Conservation (phyloP, 2,888 invertebrate genomes). For the Meloe dianella region DNA sequence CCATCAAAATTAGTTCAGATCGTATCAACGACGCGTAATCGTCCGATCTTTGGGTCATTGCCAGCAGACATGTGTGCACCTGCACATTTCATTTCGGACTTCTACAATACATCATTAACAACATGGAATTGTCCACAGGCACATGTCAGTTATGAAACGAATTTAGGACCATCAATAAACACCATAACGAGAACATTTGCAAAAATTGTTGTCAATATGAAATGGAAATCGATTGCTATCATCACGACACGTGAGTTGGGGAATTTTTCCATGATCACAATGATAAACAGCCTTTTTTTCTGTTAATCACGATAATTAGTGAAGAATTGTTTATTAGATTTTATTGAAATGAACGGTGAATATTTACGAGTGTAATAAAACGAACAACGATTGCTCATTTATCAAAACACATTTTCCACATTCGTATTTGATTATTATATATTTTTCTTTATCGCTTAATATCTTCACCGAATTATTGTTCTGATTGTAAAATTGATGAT, state of each 20-base stretch:
- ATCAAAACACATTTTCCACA: neutral
- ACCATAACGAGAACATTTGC: slow-evolving; percentile 61
- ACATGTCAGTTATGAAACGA: slow-evolving; percentile 36
- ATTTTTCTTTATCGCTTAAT: too few relatives aligned
- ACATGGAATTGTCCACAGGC: slow-evolving; percentile 67
- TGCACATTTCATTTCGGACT: slow-evolving; percentile 60
- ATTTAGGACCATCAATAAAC: slow-evolving; percentile 60
- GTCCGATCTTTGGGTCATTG: slow-evolving; percentile 62
- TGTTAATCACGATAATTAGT: neutral
- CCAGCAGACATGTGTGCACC: slow-evolving; percentile 62
- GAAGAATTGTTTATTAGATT: neutral
- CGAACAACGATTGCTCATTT: neutral
- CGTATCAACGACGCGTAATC: slow-evolving; percentile 53
- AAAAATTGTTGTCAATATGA: slow-evolving; percentile 61
- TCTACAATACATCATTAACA: slow-evolving; percentile 61
- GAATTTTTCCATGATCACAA: too few relatives aligned
- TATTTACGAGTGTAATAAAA: slow-evolving; percentile 14
- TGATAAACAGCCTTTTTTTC: too few relatives aligned
- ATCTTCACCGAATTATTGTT: too few relatives aligned
- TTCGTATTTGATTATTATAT: too few relatives aligned
- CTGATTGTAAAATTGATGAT: too few relatives aligned
- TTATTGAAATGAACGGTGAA: neutral
- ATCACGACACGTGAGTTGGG: slow-evolving; percentile 62
- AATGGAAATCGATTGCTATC: slow-evolving; percentile 64
- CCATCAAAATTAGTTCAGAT: slow-evolving; percentile 60